Evolutionary conservation across 2,888 invertebrate genomes (phyloP), one percentile per base, ranked within the genome.

Genomic region (Embidobia sp.): DNA sequence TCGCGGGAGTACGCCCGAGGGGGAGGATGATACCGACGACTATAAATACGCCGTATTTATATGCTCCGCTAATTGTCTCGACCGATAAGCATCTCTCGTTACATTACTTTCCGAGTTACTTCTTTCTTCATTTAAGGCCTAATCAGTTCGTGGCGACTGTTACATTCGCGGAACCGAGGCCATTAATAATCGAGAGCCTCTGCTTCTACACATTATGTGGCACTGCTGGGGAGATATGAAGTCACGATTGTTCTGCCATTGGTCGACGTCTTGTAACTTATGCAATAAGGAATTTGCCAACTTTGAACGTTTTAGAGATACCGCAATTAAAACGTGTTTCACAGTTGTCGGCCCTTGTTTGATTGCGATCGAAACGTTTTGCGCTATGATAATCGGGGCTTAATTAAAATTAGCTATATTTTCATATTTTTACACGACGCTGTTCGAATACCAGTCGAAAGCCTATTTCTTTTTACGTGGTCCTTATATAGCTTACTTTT

Each of bases 51-150:
- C 79, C 79, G 85, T 87, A 87, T 88, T 88, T 88, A 87, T 88
- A 85, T 84, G 85, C 87, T 82, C 83, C 79, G 87, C 86, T 88
- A 88, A 88, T 88, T 88, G 88, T 88, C 88, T 87, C 81, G 82
- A 78, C 72, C 81, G 88, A 88, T 88, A 88, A 87, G 82, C 80
- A 88, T 88, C 88, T 85, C 77, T 79, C 83, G 84, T 84, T 81
- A 69, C 85, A 85, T 85, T 85, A 85, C 84, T 84, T 85, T 84
- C 80, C 79, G 82, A 82, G 83, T 84, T 78, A 63, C 82, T 82
- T 81, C 78, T 80, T 75, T 72, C 79, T 72, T 77, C 74, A 63
- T 67, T 75, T 70, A 37, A 77, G 67, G 55, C 77, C 77, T 74
- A 79, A 79, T 79, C 77, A 77, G 79, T 67, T 79, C 67, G 63